A percentile compares a stretch with the other conserved stretches of the same genome.
Conservation (phyloP, 2,113 vertebrate genomes). For the Chloebia gouldiae region DNA sequence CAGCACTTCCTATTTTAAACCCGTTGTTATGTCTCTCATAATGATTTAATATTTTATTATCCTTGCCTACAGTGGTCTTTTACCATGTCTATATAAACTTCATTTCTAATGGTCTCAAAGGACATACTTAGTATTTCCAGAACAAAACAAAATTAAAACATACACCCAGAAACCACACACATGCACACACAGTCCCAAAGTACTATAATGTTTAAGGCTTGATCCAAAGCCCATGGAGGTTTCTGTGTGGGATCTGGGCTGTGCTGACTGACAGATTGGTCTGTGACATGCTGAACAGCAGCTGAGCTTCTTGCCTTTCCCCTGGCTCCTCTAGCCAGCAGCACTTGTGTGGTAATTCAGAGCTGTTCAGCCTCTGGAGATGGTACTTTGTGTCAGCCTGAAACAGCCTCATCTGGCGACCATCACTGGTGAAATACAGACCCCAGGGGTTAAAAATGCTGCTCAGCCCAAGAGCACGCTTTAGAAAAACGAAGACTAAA, state of each 20-base stretch:
- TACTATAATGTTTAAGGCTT: not conserved
- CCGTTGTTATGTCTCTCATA: not conserved
- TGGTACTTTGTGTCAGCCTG: not conserved
- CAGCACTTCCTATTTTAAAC: conserved; percentile 45
- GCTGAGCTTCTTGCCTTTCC: not conserved
- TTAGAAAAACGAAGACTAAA: not conserved
- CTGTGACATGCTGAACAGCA: not conserved
- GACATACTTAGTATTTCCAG: conserved; percentile 14
- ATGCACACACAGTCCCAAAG: not conserved
- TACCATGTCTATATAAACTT: not conserved
- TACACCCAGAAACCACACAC: conserved; percentile 31
- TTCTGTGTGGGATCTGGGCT: not conserved
- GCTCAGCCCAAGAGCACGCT: not conserved
- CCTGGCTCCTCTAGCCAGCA: not conserved
- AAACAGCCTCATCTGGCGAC: conserved; percentile 20
- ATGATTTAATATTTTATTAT: conserved; percentile 42
- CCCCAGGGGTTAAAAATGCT: not conserved
- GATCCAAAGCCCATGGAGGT: not conserved
- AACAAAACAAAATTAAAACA: conserved; percentile 45
- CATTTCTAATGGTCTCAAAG: conserved; percentile 15
- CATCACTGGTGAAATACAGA: not conserved
- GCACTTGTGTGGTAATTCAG: not conserved
- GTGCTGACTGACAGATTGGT: not conserved
- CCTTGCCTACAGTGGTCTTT: conserved; percentile 10
- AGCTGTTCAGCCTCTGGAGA: not conserved